Conservation (phyloP, 2,888 invertebrate genomes). For the Theretra japonica region DNA sequence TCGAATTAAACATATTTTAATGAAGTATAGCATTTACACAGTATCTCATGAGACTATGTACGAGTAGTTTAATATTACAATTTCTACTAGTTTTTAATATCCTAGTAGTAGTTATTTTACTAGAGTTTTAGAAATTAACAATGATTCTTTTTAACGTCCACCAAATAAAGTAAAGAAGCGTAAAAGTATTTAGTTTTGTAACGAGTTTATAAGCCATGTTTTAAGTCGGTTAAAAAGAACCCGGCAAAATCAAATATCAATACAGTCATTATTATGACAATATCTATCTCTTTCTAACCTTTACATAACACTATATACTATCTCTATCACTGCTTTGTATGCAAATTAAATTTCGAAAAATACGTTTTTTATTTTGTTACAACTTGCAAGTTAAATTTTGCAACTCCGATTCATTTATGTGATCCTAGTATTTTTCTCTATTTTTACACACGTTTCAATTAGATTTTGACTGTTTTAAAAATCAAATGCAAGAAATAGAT, state of each 20-base stretch:
- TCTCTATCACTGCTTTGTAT: not conserved
- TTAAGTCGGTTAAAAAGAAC: too few species aligned
- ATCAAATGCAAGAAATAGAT: too few species aligned
- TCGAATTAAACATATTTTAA: too few species aligned
- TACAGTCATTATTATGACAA: not conserved
- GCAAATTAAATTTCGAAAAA: not conserved
- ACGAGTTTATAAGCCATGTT: too few species aligned
- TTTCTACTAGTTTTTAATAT: not conserved
- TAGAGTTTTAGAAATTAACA: not conserved
- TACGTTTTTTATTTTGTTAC: not conserved
- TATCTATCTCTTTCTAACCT: not conserved
- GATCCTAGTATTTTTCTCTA: not conserved
- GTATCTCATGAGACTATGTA: not conserved
- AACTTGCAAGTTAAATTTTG: not conserved
- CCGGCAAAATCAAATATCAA: too few species aligned
- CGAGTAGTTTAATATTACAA: not conserved
- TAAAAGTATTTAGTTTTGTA: too few species aligned
- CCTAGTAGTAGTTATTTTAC: not conserved
- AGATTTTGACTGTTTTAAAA: not conserved
- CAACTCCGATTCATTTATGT: not conserved
- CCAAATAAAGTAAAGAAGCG: not conserved
- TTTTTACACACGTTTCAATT: not conserved
- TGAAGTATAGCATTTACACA: too few species aligned
- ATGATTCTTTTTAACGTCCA: not conserved
- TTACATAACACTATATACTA: not conserved